Evolutionary conservation across 2,113 vertebrate genomes (phyloP), one percentile per base, ranked within the genome.

Genomic region (Cephalopterus ornatus): DNA sequence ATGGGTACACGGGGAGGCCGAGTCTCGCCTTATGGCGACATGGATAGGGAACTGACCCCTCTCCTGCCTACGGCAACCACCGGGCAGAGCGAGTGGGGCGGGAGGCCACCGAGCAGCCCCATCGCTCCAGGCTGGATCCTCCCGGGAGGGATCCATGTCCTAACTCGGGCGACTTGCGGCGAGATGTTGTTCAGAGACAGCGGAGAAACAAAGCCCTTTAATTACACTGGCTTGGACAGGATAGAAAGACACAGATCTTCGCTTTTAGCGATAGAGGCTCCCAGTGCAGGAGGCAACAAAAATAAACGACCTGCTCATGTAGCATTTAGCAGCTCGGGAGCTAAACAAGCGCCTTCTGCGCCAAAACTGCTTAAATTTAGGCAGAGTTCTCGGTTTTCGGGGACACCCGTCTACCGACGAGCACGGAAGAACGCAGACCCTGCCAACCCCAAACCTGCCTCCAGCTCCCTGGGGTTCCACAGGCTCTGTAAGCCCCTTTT

Each of bases 31-130:
- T 20, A 11, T 4, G 15, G 32, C 0, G 8, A 7, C 2, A 8
- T 0, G 20, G 35, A 3, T 2, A 11, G 27, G 52, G 27, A 21
- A 8, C 16, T 23, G 1, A 18, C 11, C 11, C 4, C 37, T 20
- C 52, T 18, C 26, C 26, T 21, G 41, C 44, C 2, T 1, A 18
- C 44, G 37, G 39, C 0, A 52, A 28, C 26, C 55, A 1, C 13
- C 3, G 1, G 22, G 30, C 22, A 71, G 9, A 23, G 50, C 41
- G 24, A 10, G 12, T 0, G 4, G 4, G 37, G 42, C 0, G 1
- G 61, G 22, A 33, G 41, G 24, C 6, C 22, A 24, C n/a, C 0
- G 8, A 55, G 47, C 50, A 39, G n/a, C 5, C 1, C 3, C 19
- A 26, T 4, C 0, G 2, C 47, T 46, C 42, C 53, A 26, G 46